Evolutionary conservation across 1,140 invertebrate species (phyloP), one percentile per base, ranked within the genome.

Genomic region (Drosophila tropicalis): DNA sequence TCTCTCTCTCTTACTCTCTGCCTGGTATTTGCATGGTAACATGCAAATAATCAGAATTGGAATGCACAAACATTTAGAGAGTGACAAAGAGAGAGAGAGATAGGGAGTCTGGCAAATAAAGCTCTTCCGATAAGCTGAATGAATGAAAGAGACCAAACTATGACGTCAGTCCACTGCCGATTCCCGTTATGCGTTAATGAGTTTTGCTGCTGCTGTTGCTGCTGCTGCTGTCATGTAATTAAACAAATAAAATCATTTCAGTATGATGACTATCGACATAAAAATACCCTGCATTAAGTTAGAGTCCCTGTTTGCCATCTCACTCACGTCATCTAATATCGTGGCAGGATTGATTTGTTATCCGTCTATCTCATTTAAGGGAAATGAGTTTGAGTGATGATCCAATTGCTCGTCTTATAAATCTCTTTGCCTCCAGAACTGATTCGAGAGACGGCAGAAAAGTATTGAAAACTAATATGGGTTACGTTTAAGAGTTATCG

Each of bases 21-120:
- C 56, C 40, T 62, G 74, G 70, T 51, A 22, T 73, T 73, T 73
- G 71, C 70, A 19, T 61, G 60, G 61, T 69, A 68, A 51, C 64
- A 77, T 77, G 78, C 70, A 81, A 85, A 85, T 84, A 85, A 85
- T 76, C 65, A 57, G 39, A 51, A 69, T n/a, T 40, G 54, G 40
- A 36, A 67, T 78, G 78, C 81, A 78, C 67, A 71, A 81, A 71
- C 65, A 78, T 66, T 86, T 74, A 67, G 67, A 39, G 62, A 55
- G 63, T 6, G 44, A 51, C 7, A 10, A 12, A 51, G 44, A 51
- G 44, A 5, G 44, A 17, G 44, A 5, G 44, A 17, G 15, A 39
- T 12, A 13, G 12, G 12, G 36, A 39, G 36, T 12, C 17, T 22
- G 9, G n/a, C 17, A 22, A 12, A 2, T 2, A 51, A 22, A 22